A percentile compares a stretch with the other conserved stretches of the same genome.
Evolutionary conservation across 53 echinoderm and acorn worm genomes (phyloP).

Genomic region (Apostichopus leukothele): DNA sequence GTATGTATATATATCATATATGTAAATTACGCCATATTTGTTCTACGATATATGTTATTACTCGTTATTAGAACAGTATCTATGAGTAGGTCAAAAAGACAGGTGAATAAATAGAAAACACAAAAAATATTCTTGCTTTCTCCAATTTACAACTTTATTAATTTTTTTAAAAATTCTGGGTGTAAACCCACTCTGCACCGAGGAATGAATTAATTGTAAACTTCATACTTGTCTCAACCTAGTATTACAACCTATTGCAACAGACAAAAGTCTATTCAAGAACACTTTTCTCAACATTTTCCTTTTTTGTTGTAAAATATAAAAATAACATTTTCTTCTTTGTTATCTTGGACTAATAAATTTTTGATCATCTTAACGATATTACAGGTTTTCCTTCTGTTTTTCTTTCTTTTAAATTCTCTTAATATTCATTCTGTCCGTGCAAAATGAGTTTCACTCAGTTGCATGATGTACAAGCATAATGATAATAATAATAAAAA

Average conservation of each 20-base stretch:
- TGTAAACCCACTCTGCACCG: slow-evolving; percentile 50
- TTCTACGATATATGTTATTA: too few relatives aligned
- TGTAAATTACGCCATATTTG: too few relatives aligned
- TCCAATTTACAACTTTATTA: slow-evolving; percentile 40
- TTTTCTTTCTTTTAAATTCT: neutral
- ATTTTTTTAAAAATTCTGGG: slow-evolving; percentile 30
- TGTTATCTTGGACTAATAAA: slow-evolving; percentile 24
- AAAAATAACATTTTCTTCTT: slow-evolving; percentile 42
- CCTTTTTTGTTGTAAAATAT: slow-evolving; percentile 34
- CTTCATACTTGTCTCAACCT: slow-evolving; percentile 18
- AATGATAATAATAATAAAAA: neutral
- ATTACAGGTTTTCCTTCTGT: neutral
- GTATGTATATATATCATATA: too few relatives aligned
- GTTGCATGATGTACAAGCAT: slow-evolving; percentile 43
- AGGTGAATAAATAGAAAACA: neutral
- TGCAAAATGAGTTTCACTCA: slow-evolving; percentile 52
- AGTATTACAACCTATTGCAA: slow-evolving; percentile 42
- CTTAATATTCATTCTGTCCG: slow-evolving; percentile 40
- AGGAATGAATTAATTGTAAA: slow-evolving; percentile 36
- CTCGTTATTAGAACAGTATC: too few relatives aligned
- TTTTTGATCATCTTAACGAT: slow-evolving; percentile 35
- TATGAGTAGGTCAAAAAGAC: too few relatives aligned
- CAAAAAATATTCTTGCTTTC: neutral
- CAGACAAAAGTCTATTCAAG: slow-evolving; percentile 24
- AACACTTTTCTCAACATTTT: slow-evolving; percentile 26